phyloP scores from a whole-genome alignment of 2,888 invertebrate genomes.

The Danaus chrysippus region DNA sequence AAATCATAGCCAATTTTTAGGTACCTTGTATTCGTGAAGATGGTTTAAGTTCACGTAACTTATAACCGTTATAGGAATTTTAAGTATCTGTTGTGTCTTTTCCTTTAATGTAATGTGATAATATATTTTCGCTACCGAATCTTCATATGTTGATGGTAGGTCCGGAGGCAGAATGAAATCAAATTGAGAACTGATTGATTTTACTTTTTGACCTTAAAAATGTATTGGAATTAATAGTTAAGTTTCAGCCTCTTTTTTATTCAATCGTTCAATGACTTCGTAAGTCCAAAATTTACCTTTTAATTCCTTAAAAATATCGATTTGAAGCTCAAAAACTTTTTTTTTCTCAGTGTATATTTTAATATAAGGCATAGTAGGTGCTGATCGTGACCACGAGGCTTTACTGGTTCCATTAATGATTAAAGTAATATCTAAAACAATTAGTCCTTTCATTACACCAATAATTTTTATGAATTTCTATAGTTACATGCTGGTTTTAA shows the following conservation, averaged over 20 bases:
- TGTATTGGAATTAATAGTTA: constrained; percentile 5
- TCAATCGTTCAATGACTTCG: neutral
- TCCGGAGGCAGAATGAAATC: constrained; percentile 59
- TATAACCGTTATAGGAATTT: constrained; percentile 47
- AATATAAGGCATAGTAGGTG: constrained; percentile 60
- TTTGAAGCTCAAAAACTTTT: constrained; percentile 48
- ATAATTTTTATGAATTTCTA: too few species aligned
- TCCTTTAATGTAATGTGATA: constrained; percentile 58
- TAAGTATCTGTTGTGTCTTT: constrained; percentile 46
- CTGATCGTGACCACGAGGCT: constrained; percentile 61
- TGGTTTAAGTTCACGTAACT: constrained; percentile 57
- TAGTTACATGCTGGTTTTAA: too few species aligned
- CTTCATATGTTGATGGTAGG: constrained; percentile 60
- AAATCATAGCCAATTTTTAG: constrained; percentile 21
- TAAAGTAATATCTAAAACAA: constrained; percentile 55
- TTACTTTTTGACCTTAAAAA: constrained; percentile 43
- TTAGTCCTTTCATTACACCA: neutral
- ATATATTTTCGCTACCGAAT: constrained; percentile 54
- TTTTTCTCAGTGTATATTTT: constrained; percentile 60
- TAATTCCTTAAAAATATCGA: constrained; percentile 50
- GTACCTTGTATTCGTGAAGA: constrained; percentile 50
- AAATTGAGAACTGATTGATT: constrained; percentile 53
- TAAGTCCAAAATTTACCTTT: constrained; percentile 35
- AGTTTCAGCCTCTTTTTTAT: too few species aligned
- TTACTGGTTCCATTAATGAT: constrained; percentile 55